Evolutionary conservation across 2,888 invertebrate genomes (phyloP).

Genomic region (Drosophila colorata): DNA sequence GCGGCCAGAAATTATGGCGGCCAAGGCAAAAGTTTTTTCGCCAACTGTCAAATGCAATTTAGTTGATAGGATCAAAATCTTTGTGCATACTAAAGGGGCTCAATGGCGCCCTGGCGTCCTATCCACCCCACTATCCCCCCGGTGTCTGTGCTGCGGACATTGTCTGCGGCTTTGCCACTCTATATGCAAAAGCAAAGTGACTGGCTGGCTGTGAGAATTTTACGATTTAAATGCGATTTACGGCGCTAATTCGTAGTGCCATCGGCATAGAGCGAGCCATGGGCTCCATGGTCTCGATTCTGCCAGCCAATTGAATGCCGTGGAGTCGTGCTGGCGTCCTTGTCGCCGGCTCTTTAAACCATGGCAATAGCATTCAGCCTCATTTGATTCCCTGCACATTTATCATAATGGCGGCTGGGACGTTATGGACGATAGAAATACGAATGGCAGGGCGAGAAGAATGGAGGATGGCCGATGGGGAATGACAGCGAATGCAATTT

Average conservation of each 20-base stretch:
- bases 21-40: conserved; percentile 71
- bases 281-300: background rate
- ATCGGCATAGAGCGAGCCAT: conserved; percentile 55
- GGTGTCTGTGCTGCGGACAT: conserved; percentile 13
- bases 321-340: conserved; percentile 28
- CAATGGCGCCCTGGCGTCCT: conserved; percentile 12
- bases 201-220: conserved; percentile 72
- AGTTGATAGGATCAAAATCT: conserved; percentile 84
- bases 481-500: conserved; percentile 62
- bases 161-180: conserved; percentile 51
- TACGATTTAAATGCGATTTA: conserved; percentile 81
- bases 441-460: conserved; percentile 3
- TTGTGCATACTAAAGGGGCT: conserved; percentile 51
- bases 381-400: conserved; percentile 72
- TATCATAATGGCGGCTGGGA: conserved; percentile 66
- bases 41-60: conserved; percentile 85
- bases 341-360: conserved; percentile 51
- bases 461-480: background rate
- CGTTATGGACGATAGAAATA: conserved; percentile 3
- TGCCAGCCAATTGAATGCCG: conserved; percentile 60
- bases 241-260: conserved; percentile 78
- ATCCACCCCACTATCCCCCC: background rate
- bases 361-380: conserved; percentile 69
- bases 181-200: conserved; percentile 69
- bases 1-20: conserved; percentile 59